These are phyloP conservation scores for Australoheros scitulus DNA, from an alignment of 2,113 vertebrate species.

Conservation along the genomic window DNA sequence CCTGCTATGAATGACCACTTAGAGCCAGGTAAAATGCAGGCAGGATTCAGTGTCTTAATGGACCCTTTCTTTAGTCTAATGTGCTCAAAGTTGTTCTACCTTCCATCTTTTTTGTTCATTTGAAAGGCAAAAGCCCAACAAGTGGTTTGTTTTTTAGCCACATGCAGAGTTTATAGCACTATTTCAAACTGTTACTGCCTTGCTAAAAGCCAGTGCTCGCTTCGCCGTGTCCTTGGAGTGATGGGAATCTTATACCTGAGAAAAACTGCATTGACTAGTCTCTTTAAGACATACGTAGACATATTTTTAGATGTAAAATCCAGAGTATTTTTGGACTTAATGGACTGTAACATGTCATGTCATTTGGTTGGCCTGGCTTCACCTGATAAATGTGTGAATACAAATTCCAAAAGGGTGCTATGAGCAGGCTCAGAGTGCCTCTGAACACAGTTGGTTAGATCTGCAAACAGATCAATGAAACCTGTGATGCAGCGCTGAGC, in stretches of 20 bases:
- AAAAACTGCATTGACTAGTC: not conserved
- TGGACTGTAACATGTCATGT: not conserved
- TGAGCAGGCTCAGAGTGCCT: not conserved
- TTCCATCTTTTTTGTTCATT: not conserved
- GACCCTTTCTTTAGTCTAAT: slow-evolving; percentile 6
- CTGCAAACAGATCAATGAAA: not conserved
- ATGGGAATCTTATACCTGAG: not conserved
- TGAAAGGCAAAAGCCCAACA: slow-evolving; percentile 3
- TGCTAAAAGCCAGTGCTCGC: not conserved
- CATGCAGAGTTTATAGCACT: not conserved
- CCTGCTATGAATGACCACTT: slow-evolving; percentile 11
- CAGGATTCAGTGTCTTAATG: not conserved
- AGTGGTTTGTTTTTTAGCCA: slow-evolving; percentile 5
- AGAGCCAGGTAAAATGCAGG: not conserved
- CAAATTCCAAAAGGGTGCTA: not conserved
- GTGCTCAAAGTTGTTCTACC: not conserved
- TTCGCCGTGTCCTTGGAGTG: not conserved
- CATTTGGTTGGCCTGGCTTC: not conserved
- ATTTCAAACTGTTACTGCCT: not conserved
- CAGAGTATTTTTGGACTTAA: not conserved
- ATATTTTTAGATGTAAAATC: not conserved
- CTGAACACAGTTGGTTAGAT: not conserved
- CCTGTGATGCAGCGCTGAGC: not conserved
- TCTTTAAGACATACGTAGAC: not conserved
- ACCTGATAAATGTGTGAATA: not conserved